phyloP scores from a whole-genome alignment of 2,113 vertebrate species.

The Ochotona princeps region DNA sequence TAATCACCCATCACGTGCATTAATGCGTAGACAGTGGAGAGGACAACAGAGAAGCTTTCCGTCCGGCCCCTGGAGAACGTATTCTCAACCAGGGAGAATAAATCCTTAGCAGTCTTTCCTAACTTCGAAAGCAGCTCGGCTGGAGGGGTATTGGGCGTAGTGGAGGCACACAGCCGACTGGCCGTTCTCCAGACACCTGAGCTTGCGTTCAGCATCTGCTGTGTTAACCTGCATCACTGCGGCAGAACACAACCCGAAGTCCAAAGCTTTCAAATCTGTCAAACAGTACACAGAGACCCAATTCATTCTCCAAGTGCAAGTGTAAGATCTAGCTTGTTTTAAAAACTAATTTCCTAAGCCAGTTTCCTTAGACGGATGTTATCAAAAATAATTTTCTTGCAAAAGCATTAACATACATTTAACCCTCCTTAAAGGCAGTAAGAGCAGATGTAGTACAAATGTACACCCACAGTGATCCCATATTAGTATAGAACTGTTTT shows the following conservation, averaged over 20 bases:
- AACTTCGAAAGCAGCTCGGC: not conserved
- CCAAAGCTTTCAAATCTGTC: slow-evolving; percentile 50
- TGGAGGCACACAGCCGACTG: not conserved
- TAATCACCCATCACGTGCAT: not conserved
- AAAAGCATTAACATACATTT: slow-evolving; percentile 85
- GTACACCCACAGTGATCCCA: slow-evolving; percentile 85
- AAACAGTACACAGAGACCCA: slow-evolving; percentile 69
- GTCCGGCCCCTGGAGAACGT: not conserved
- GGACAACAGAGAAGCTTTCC: not conserved
- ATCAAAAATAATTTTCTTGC: slow-evolving; percentile 79
- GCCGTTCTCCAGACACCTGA: slow-evolving; percentile 16
- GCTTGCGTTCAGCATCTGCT: slow-evolving; percentile 43
- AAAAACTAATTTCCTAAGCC: slow-evolving; percentile 76
- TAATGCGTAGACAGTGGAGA: not conserved
- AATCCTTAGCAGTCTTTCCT: slow-evolving; percentile 13
- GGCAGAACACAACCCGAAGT: slow-evolving; percentile 14
- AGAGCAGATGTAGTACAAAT: slow-evolving; percentile 83
- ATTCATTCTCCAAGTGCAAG: slow-evolving; percentile 72
- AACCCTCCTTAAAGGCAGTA: slow-evolving; percentile 82
- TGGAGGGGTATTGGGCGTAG: not conserved
- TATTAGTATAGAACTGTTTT: slow-evolving; percentile 86
- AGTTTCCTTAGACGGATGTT: slow-evolving; percentile 79
- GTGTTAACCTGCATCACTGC: not conserved
- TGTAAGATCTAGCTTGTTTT: slow-evolving; percentile 77
- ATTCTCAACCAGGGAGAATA: slow-evolving; percentile 11